Percentiles rank a stretch among this genome's conserved stretches.
Evolutionary conservation across 2,113 vertebrate species (phyloP).

Genomic region (Hydrochoerus hydrochaeris): DNA sequence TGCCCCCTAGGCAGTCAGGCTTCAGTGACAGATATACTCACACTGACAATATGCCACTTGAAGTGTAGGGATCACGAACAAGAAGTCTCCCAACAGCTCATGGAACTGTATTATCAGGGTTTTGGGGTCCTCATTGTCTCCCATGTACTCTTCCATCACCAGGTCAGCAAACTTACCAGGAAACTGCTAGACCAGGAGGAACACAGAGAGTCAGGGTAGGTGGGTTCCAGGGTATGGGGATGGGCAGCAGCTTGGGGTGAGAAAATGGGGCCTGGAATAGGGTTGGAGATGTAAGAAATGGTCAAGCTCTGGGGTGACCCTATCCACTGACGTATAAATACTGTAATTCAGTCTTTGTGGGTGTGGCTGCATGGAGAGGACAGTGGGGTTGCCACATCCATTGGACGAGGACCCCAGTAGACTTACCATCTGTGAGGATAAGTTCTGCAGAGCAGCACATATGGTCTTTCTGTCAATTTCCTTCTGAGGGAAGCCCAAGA

Average conservation of each 20-base stretch:
- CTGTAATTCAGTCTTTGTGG: background rate
- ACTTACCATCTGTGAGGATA: background rate
- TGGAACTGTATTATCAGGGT: constrained; percentile 83
- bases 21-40: constrained; percentile 69
- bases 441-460: background rate
- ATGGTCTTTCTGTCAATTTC: constrained; percentile 59
- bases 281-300: background rate
- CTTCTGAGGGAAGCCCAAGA: background rate
- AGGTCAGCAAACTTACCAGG: constrained; percentile 57
- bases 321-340: background rate
- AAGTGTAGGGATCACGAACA: constrained; percentile 86
- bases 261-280: background rate
- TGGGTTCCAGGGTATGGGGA: too few species aligned
- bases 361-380: too few species aligned
- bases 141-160: constrained; percentile 76
- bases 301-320: background rate
- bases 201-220: background rate
- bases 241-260: background rate
- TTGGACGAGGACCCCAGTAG: background rate
- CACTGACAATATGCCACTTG: constrained; percentile 85
- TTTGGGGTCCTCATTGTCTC: constrained; percentile 81
- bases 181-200: constrained; percentile 20
- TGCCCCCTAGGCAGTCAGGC: background rate
- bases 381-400: background rate
- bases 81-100: constrained; percentile 86